Evolutionary conservation across 2,113 vertebrate genomes (phyloP).

Genomic region (Calonectris borealis): DNA sequence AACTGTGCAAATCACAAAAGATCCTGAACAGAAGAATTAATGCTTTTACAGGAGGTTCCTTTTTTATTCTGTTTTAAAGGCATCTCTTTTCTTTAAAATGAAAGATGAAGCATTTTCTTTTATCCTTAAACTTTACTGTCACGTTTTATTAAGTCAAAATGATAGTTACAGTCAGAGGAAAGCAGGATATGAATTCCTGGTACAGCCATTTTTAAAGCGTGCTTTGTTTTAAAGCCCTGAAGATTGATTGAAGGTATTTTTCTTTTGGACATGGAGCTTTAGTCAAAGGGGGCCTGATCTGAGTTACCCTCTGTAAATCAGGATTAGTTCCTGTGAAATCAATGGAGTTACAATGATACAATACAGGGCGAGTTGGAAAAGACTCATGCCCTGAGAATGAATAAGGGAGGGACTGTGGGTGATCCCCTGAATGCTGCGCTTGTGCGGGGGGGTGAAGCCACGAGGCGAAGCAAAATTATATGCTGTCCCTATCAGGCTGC

Average conservation of each 20-base stretch:
- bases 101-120: constrained; percentile 60
- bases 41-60: constrained; percentile 33
- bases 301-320: constrained; percentile 65
- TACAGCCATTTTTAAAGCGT: constrained; percentile 58
- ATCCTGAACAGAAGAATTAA: background rate
- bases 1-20: constrained; percentile 34
- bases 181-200: constrained; percentile 59
- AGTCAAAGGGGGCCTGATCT: constrained; percentile 58
- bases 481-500: background rate
- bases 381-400: background rate
- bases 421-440: background rate
- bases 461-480: background rate
- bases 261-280: constrained; percentile 52
- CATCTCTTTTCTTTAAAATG: constrained; percentile 48
- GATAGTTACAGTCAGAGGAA: constrained; percentile 52
- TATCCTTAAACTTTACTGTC: constrained; percentile 63
- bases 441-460: background rate
- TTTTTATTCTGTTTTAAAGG: constrained; percentile 20
- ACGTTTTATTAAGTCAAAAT: constrained; percentile 59
- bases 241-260: constrained; percentile 67
- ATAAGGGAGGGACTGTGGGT: background rate
- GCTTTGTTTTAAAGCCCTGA: constrained; percentile 62
- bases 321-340: constrained; percentile 55
- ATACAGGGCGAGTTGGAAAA: background rate
- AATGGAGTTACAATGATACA: constrained; percentile 39